Evolutionary conservation across 1,140 invertebrate species (phyloP).

Genomic region (Leucophenga varia): DNA sequence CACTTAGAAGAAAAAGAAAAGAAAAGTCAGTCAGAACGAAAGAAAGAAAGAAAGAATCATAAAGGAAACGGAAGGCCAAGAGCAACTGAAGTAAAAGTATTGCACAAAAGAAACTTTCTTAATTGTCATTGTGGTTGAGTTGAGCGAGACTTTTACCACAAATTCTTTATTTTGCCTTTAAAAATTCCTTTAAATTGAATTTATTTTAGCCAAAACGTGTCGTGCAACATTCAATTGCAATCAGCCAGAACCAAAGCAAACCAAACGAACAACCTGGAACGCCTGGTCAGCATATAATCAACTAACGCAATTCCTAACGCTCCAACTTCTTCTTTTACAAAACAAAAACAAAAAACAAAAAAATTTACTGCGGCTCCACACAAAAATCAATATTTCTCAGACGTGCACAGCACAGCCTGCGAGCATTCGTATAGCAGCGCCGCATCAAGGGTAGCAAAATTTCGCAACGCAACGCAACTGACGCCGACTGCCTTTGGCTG

Average conservation of each 20-base stretch:
- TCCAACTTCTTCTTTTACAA: not conserved
- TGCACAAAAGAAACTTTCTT: too few relatives aligned
- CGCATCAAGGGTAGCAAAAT: slow-evolving; percentile 46
- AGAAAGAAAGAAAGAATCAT: too few relatives aligned
- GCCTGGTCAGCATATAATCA: not conserved
- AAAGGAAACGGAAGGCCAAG: too few relatives aligned
- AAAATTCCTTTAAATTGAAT: too few relatives aligned
- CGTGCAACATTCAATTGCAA: not conserved
- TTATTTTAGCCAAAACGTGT: too few relatives aligned
- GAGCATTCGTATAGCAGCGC: slow-evolving; percentile 6
- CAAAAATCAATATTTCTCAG: slow-evolving; percentile 55
- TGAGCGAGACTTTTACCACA: too few relatives aligned
- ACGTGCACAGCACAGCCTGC: slow-evolving; percentile 27
- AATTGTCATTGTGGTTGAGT: too few relatives aligned
- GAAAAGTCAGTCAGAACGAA: too few relatives aligned
- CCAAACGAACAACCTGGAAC: not conserved
- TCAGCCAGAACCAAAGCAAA: not conserved
- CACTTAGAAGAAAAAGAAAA: not conserved
- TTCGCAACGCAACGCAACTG: slow-evolving; percentile 34
- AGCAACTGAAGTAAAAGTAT: too few relatives aligned
- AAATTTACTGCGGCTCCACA: slow-evolving; percentile 6
- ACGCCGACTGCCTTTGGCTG: slow-evolving; percentile 8
- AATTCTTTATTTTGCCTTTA: too few relatives aligned
- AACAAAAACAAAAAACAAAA: slow-evolving; percentile 18
- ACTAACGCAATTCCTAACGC: not conserved